Evolutionary conservation across 2,888 invertebrate genomes (phyloP).

Genomic region (Drosophila rellima): DNA sequence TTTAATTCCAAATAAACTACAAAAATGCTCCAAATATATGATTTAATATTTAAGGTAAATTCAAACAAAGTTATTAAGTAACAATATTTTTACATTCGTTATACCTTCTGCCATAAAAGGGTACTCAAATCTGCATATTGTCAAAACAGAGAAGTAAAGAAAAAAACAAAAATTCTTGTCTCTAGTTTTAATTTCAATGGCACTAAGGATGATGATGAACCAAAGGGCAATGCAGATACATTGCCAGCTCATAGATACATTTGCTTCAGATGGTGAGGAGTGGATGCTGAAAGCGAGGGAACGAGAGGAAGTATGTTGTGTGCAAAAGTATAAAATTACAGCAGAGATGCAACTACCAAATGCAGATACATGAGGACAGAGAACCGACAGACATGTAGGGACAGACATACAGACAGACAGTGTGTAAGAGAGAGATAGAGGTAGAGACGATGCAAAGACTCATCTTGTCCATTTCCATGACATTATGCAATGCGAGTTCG

Average conservation of each 20-base stretch:
- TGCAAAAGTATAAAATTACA: conserved; percentile 67
- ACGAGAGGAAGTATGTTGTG: not conserved
- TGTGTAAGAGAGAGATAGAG: not conserved
- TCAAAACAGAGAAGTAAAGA: conserved; percentile 3
- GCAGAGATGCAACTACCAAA: conserved; percentile 41
- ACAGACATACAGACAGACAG: not conserved
- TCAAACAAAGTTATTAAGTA: not conserved
- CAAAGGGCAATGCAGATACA: conserved; percentile 45
- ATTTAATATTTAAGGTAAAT: not conserved
- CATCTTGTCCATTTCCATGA: conserved; percentile 43
- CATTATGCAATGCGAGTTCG: conserved; percentile 74
- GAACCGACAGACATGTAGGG: not conserved
- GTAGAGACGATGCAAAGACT: conserved; percentile 19
- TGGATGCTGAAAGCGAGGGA: not conserved
- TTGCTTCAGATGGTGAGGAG: conserved; percentile 6
- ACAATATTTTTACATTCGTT: not conserved
- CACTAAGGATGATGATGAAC: conserved; percentile 45
- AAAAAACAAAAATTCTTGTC: conserved; percentile 10
- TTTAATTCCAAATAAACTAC: no score
- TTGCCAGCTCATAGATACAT: conserved; percentile 60
- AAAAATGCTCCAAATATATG: no score
- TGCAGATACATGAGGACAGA: conserved; percentile 20
- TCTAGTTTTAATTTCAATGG: conserved; percentile 44
- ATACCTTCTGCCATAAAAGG: conserved; percentile 6
- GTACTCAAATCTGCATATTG: conserved; percentile 30